phyloP scores from a whole-genome alignment of 1,140 invertebrate species.

The Brachionus calyciflorus region DNA sequence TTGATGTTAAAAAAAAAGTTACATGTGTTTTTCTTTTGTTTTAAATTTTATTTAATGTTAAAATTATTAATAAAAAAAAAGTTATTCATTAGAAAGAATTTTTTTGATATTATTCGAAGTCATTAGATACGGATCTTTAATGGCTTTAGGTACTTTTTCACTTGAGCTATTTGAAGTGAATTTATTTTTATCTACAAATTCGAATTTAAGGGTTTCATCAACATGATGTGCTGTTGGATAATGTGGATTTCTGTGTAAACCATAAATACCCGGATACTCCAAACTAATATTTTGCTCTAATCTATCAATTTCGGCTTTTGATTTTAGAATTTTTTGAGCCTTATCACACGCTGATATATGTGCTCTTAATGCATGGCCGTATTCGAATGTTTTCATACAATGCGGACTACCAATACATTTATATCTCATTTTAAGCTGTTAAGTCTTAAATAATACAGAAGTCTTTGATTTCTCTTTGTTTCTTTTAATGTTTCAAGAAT shows the following conservation, averaged over 20 bases:
- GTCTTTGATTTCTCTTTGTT: not conserved
- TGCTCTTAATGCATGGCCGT: conserved; percentile 35
- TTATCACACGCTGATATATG: conserved; percentile 35
- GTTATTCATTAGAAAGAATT: conserved; percentile 3
- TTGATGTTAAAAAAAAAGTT: not conserved
- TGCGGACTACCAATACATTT: conserved; percentile 42
- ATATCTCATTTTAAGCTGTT: conserved; percentile 16
- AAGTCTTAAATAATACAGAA: not conserved
- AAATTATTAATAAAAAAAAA: not conserved
- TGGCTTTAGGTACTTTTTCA: not conserved
- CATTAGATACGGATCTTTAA: conserved; percentile 15
- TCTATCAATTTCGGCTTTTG: not conserved
- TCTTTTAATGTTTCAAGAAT: conserved; percentile 19
- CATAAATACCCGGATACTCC: conserved; percentile 40
- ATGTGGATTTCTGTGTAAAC: conserved; percentile 18
- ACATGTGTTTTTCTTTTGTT: not conserved
- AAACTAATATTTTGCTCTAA: conserved; percentile 15
- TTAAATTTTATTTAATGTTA: not conserved
- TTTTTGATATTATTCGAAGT: conserved; percentile 23
- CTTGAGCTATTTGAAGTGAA: not conserved
- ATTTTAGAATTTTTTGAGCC: conserved; percentile 37
- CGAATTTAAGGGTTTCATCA: conserved; percentile 15
- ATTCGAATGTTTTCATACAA: conserved; percentile 44
- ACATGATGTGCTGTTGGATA: conserved; percentile 40
- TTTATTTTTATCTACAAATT: conserved; percentile 5